These are phyloP conservation scores for Elephantulus edwardii DNA, from an alignment of 2,113 vertebrate genomes.

Conservation along the genomic window DNA sequence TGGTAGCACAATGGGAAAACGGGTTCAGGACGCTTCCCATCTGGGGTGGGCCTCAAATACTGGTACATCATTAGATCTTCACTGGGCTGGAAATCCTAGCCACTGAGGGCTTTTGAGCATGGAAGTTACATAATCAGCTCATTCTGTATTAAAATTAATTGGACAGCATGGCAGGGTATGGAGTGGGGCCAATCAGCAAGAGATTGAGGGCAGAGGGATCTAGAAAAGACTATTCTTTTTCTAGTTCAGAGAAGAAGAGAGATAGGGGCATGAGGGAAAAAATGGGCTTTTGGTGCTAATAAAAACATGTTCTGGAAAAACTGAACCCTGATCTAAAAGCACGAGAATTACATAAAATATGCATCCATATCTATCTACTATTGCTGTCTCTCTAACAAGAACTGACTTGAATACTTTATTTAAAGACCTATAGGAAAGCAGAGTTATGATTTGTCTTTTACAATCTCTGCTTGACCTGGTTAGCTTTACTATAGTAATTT, in stretches of 20 bases:
- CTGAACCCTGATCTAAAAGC: not conserved
- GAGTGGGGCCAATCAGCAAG: not conserved
- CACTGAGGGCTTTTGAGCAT: not conserved
- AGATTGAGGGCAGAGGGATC: not conserved
- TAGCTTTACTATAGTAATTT: not conserved
- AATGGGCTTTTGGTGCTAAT: not conserved
- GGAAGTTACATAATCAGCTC: not conserved
- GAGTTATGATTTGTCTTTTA: not conserved
- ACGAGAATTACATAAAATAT: conserved; percentile 1
- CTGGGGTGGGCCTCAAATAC: not conserved
- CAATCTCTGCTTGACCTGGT: not conserved
- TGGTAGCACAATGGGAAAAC: not conserved
- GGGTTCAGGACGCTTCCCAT: not conserved
- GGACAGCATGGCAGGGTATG: not conserved
- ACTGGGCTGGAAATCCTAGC: not conserved
- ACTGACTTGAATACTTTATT: not conserved
- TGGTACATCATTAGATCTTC: not conserved
- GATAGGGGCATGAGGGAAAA: not conserved
- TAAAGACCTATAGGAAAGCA: not conserved
- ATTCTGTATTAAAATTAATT: conserved; percentile 38
- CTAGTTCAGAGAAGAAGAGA: not conserved
- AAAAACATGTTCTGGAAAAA: not conserved
- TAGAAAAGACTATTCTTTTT: not conserved
- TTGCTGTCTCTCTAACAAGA: no score
- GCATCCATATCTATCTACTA: no score